phyloP scores from a whole-genome alignment of 2,113 vertebrate genomes.

The Notothenia coriiceps region DNA sequence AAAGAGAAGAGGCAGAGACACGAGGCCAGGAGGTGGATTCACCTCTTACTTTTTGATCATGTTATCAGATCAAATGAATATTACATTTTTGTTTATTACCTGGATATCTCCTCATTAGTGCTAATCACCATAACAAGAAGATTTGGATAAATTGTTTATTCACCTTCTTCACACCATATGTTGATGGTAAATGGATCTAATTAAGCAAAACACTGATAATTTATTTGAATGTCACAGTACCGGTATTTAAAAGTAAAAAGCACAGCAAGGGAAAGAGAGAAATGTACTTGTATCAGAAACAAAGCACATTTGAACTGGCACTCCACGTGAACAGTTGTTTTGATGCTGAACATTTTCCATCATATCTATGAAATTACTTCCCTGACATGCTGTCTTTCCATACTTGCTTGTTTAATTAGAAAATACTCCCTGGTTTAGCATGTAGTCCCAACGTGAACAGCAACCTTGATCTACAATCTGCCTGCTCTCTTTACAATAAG shows the following conservation, averaged over 20 bases:
- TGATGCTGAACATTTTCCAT: not conserved
- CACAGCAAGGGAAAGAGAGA: not conserved
- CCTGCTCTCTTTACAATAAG: constrained; percentile 60
- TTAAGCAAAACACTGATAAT: not conserved
- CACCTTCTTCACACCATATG: not conserved
- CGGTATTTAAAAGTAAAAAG: constrained; percentile 4
- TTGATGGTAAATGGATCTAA: not conserved
- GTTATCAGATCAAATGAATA: not conserved
- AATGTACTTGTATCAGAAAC: not conserved
- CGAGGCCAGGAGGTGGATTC: not conserved
- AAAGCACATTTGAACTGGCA: not conserved
- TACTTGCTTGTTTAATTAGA: constrained; percentile 46
- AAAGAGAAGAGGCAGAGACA: not conserved
- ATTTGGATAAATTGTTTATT: not conserved
- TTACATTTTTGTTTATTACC: not conserved
- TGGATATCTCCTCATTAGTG: not conserved
- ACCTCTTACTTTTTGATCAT: not conserved
- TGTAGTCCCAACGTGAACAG: constrained; percentile 54
- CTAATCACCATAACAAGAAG: not conserved
- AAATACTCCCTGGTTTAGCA: constrained; percentile 36
- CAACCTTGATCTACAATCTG: constrained; percentile 62
- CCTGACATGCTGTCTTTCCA: constrained; percentile 19
- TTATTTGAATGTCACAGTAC: not conserved
- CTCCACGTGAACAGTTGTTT: constrained; percentile 16
- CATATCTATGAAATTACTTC: constrained; percentile 24